Base-by-base conservation (phyloP, 2,113 vertebrate species). In the Megalops atlanticus region DNA sequence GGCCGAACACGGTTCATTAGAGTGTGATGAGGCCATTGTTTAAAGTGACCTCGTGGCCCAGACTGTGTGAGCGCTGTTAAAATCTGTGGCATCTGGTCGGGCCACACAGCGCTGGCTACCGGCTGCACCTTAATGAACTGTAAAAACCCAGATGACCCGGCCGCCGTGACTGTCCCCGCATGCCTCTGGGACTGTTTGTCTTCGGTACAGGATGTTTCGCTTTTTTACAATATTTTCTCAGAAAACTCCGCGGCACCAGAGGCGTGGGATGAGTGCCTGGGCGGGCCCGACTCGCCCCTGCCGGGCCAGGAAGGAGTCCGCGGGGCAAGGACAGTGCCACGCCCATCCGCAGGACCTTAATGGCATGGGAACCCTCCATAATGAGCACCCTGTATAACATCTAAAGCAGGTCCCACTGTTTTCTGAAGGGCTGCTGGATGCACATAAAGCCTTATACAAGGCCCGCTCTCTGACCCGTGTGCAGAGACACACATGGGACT, bases 401-500 rank as follows among this genome's bases (percentile, higher is more conserved):
- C 80, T 81, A 58, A 83, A 58, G 80, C 58, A 3, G 4, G 76
- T 76, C 45, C 47, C 35, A 81, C 64, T 82, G 85, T 82, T 86
- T 86, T 84, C 81, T 78, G 75, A 85, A 81, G 58, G 80, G 81
- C 80, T 77, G 69, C 36, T 35, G 76, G 83, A 84, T 80, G 82
- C 84, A 84, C 77, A 87, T 89, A 86, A 90, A 94, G 89, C 75
- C 84, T 85, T 89, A 90, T 90, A 92, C 90, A 91, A 93, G 91
- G 90, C 92, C 89, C 89, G 90, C 91, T 85, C 72, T 81, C 82
- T 88, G 89, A 91, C 91, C 90, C 78, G 73, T 84, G 83, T 85
- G 87, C 87, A 91, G 91, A 85, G 83, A 88, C 87, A 83, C 87
- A 88, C 86, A 82, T 77, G 86, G 85, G 86, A 89, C 90, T 91